Percentiles rank a stretch among this genome's conserved stretches.
These are phyloP conservation scores for Synanthedon andrenaeformis DNA, from an alignment of 2,888 invertebrate species.

Conservation along the genomic window DNA sequence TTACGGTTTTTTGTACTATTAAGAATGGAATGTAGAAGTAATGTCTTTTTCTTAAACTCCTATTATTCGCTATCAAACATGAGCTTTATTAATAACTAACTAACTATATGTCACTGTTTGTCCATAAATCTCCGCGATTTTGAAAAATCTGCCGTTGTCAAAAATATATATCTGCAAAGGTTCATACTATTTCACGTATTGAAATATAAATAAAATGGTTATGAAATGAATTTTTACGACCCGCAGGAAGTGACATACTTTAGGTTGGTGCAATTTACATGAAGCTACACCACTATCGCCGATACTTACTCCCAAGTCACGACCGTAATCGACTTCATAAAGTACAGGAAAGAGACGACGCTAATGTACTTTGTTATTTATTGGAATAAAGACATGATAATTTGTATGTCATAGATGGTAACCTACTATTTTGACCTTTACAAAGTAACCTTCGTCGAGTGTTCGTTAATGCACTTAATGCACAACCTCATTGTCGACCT, in stretches of 20 bases:
- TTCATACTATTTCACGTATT: too few relatives aligned
- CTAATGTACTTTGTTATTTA: background rate
- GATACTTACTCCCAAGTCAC: background rate
- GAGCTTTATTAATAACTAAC: too few relatives aligned
- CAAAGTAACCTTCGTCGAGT: background rate
- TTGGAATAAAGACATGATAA: background rate
- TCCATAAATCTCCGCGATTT: too few relatives aligned
- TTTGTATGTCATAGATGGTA: background rate
- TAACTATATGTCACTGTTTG: too few relatives aligned
- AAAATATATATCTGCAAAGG: too few relatives aligned
- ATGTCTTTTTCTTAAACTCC: too few relatives aligned
- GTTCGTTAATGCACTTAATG: background rate
- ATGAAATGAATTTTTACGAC: too few relatives aligned
- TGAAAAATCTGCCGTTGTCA: too few relatives aligned
- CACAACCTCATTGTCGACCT: background rate
- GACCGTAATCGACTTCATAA: background rate
- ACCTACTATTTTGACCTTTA: background rate
- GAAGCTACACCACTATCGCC: background rate
- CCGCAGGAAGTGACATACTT: background rate
- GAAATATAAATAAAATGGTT: too few relatives aligned
- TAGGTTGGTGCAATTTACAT: background rate
- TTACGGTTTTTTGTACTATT: too few relatives aligned
- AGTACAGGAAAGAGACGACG: background rate
- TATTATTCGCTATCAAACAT: too few relatives aligned
- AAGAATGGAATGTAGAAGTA: too few relatives aligned